Percentiles rank a stretch among this genome's conserved stretches.
Evolutionary conservation across 2,888 invertebrate species (phyloP).

Genomic region (Caenorhabditis sp.): DNA sequence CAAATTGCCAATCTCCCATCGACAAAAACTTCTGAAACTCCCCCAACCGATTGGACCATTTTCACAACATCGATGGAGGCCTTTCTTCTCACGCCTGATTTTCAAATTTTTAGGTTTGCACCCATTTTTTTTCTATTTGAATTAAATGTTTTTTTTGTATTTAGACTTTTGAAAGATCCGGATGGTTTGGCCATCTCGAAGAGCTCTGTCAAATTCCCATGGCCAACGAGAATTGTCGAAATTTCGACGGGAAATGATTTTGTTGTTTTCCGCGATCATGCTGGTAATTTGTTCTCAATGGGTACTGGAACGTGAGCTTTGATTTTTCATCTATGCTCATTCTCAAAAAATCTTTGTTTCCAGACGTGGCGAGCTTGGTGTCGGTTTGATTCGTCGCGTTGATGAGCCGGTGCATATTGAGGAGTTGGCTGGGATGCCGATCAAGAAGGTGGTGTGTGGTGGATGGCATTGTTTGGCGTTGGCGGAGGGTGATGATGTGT

Average conservation of each 20-base stretch:
- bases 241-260: conserved; percentile 23
- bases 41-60: not conserved
- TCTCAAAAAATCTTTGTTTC: not conserved
- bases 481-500: conserved; percentile 19
- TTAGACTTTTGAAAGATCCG: conserved; percentile 12
- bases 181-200: not conserved
- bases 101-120: not conserved
- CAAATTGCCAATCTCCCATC: not conserved
- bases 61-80: not conserved
- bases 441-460: conserved; percentile 22
- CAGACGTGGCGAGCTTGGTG: conserved; percentile 39
- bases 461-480: conserved; percentile 34
- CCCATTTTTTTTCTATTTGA: too few relatives aligned
- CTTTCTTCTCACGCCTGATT: not conserved
- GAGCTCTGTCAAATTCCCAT: conserved; percentile 15
- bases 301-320: conserved; percentile 42
- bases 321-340: too few relatives aligned
- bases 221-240: conserved; percentile 17
- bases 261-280: conserved; percentile 7
- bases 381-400: conserved; percentile 23
- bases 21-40: not conserved
- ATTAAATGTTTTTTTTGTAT: too few relatives aligned
- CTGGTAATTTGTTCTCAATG: conserved; percentile 31
- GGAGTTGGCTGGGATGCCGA: conserved; percentile 23
- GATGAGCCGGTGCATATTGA: conserved; percentile 36